Evolutionary conservation across 2,797 vertebrate species (phyloP).

Genomic region (Octomys mimax): DNA sequence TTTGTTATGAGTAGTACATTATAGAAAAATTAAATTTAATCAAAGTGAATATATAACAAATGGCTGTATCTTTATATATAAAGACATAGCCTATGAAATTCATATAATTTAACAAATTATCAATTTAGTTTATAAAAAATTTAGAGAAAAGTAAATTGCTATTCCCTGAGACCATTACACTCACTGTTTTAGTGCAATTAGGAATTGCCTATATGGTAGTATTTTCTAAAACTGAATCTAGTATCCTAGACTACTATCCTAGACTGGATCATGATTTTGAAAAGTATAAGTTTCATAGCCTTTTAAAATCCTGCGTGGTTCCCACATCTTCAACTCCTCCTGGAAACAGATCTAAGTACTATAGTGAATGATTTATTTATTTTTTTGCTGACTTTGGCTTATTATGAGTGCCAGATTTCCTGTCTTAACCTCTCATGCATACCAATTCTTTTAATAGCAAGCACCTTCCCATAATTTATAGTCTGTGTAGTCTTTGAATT

Average conservation of each 20-base stretch:
- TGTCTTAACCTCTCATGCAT: neutral
- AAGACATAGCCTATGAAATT: neutral
- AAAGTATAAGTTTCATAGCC: neutral
- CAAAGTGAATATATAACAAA: constrained; percentile 6
- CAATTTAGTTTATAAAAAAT: neutral
- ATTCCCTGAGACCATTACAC: neutral
- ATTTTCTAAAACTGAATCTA: neutral
- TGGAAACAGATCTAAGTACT: neutral
- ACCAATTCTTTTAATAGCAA: neutral
- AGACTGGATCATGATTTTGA: neutral
- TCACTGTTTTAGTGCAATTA: neutral
- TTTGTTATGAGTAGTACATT: neutral
- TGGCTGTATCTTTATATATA: neutral
- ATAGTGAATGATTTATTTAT: neutral
- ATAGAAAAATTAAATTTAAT: neutral
- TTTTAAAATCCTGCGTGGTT: neutral
- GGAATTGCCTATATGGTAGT: neutral
- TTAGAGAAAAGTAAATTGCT: neutral
- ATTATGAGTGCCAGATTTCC: neutral
- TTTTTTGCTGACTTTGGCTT: constrained; percentile 16
- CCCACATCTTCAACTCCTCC: neutral
- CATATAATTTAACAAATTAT: constrained; percentile 7
- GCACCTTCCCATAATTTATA: neutral
- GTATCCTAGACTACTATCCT: neutral
- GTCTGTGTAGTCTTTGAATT: constrained; percentile 16